phyloP scores from a whole-genome alignment of 92 coral and sea anemone species.

The Bergia sp. region DNA sequence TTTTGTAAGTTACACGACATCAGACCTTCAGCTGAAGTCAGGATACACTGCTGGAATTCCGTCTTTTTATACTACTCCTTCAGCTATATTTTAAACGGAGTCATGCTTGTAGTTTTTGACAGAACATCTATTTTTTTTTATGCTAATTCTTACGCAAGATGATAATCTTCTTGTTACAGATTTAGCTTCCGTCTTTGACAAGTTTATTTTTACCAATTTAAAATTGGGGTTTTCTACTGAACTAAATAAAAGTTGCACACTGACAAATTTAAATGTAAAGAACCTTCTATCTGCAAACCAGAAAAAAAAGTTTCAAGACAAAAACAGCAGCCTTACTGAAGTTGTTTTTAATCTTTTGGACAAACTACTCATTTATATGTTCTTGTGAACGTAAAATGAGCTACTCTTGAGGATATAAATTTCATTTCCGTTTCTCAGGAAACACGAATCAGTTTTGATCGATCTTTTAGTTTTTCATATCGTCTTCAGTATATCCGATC shows the following conservation, averaged over 20 bases:
- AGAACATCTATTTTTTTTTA: background rate
- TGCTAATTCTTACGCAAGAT: background rate
- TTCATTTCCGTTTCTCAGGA: background rate
- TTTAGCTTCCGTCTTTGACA: background rate
- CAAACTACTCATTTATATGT: background rate
- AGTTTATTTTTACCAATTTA: too few relatives aligned
- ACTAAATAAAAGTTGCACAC: background rate
- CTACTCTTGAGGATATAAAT: background rate
- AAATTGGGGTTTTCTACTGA: background rate
- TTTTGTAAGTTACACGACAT: too few relatives aligned
- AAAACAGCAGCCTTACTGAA: background rate
- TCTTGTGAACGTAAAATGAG: too few relatives aligned
- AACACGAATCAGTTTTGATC: background rate
- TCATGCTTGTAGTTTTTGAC: background rate
- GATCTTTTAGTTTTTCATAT: too few relatives aligned
- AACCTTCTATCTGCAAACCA: background rate
- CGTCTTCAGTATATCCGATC: background rate
- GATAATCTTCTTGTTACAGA: background rate
- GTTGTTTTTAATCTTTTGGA: background rate
- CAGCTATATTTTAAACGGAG: background rate
- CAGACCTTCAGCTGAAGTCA: too few relatives aligned
- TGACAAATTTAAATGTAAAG: too few relatives aligned
- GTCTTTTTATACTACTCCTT: too few relatives aligned
- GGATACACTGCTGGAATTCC: background rate
- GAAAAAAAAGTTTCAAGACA: too few relatives aligned